Conservation (phyloP, 1,140 invertebrate genomes). For the Leptonema lineaticorne region DNA sequence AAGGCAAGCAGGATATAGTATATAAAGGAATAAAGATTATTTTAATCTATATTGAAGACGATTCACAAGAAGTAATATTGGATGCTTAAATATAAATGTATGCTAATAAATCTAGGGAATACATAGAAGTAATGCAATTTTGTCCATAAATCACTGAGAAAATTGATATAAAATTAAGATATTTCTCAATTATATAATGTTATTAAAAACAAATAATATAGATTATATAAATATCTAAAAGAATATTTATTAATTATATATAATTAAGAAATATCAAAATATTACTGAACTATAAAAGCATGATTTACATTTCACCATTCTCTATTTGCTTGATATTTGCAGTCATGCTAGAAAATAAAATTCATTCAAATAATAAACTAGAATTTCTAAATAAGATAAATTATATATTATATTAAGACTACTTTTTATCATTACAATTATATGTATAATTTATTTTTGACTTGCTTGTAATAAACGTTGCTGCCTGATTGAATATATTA, state of each 20-base stretch:
- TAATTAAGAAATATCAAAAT: slow-evolving; percentile 1
- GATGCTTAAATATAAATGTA: neutral
- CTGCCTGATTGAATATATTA: too few species aligned
- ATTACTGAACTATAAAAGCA: neutral
- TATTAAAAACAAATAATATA: neutral
- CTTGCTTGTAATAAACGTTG: too few species aligned
- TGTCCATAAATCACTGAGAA: slow-evolving; percentile 2
- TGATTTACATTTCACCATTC: slow-evolving; percentile 4
- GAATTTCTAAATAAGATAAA: too few species aligned
- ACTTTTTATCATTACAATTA: too few species aligned
- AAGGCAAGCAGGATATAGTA: slow-evolving; percentile 12
- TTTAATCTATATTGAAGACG: neutral
- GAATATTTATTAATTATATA: neutral
- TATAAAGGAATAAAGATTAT: neutral
- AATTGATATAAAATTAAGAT: neutral
- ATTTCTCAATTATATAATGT: neutral
- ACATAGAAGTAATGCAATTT: slow-evolving; percentile 6
- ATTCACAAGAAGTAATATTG: neutral
- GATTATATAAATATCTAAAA: neutral
- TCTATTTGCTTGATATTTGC: slow-evolving; percentile 4
- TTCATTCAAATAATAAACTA: too few species aligned
- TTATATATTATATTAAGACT: too few species aligned
- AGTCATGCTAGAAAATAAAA: slow-evolving; percentile 1
- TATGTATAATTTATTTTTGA: too few species aligned
- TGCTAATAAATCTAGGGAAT: neutral